Base-by-base conservation (phyloP, 2,797 vertebrate species). In the Chelmon rostratus region DNA sequence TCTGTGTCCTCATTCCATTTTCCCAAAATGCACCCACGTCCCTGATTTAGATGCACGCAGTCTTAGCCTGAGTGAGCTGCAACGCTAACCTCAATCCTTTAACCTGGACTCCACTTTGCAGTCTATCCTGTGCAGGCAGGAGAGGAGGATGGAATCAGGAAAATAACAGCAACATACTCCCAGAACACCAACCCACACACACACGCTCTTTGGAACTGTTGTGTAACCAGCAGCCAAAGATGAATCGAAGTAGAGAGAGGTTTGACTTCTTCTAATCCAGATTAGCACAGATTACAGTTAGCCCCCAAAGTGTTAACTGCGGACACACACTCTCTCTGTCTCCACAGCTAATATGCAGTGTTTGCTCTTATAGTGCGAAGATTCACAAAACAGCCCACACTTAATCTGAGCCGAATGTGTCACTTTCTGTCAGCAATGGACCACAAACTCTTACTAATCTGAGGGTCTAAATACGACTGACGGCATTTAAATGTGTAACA, bases 181-280 rank as follows among this genome's bases (percentile, higher is more conserved):
- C 63, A 74, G 54, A 31, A 67, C 72, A 73, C 53, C 75, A 67
- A 73, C 76, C 71, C 74, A 76, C 81, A 44, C 25, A 6, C 58
- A 53, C 61, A 53, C 33, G 58, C 54, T 35, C 62, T 84, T 47
- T 79, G 67, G 52, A 80, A 49, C 56, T 82, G 89, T 90, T 88
- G 87, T 83, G 72, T 87, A 91, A 92, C 72, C 77, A 62, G 68
- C 72, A 42, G 64, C 62, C 75, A 80, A 79, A 88, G 79, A 84
- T 87, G 76, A 90, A 83, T 58, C 42, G 82, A 84, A 84, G 85
- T 77, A 63, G 73, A 68, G 73, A 79, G 82, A 82, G 59, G 68
- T 88, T 88, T 78, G 67, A 86, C 82, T 56, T 49, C n/a, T 13
- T 83, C 74, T 94, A 94, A 93, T 92, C 91, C 93, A 91, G 91